A percentile compares a stretch with the other conserved stretches of the same genome.
These are phyloP conservation scores for Drosophila ercepeae DNA, from an alignment of 1,140 invertebrate genomes.

Conservation along the genomic window DNA sequence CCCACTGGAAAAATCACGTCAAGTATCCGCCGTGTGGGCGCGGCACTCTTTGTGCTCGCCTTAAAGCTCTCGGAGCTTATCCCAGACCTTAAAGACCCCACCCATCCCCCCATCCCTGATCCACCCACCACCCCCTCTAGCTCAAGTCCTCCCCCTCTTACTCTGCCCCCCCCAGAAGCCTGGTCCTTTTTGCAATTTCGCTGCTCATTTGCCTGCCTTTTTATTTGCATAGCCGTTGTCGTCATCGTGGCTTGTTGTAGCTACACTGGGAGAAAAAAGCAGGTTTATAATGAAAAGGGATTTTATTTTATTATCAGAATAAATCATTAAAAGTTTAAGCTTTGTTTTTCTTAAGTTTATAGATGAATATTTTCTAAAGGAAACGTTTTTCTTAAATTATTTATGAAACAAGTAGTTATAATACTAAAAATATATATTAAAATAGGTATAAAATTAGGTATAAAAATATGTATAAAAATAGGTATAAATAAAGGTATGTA, in stretches of 20 bases:
- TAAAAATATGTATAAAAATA: no score
- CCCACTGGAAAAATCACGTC: background rate
- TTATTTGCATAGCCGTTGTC: constrained; percentile 68
- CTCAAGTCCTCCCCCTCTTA: background rate
- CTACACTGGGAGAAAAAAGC: constrained; percentile 1
- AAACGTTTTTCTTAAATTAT: no score
- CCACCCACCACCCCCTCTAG: background rate
- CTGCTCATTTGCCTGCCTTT: constrained; percentile 67
- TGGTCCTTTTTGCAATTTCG: constrained; percentile 52
- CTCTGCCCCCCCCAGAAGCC: background rate
- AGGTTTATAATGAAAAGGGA: background rate
- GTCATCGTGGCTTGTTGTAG: constrained; percentile 4
- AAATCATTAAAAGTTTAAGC: no score
- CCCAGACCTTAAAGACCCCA: constrained; percentile 8
- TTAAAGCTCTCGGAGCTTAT: constrained; percentile 39
- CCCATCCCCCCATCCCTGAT: background rate
- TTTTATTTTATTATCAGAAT: no score
- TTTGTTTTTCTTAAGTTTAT: no score
- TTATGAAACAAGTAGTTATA: no score
- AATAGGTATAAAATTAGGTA: no score
- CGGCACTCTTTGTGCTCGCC: constrained; percentile 37
- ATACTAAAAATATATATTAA: no score
- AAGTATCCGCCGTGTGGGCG: constrained; percentile 17
- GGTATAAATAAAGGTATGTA: no score
- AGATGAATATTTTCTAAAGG: no score